Evolutionary conservation across 1,140 invertebrate species (phyloP), one percentile per base, ranked within the genome.

Genomic region (Drosophila carrolli): DNA sequence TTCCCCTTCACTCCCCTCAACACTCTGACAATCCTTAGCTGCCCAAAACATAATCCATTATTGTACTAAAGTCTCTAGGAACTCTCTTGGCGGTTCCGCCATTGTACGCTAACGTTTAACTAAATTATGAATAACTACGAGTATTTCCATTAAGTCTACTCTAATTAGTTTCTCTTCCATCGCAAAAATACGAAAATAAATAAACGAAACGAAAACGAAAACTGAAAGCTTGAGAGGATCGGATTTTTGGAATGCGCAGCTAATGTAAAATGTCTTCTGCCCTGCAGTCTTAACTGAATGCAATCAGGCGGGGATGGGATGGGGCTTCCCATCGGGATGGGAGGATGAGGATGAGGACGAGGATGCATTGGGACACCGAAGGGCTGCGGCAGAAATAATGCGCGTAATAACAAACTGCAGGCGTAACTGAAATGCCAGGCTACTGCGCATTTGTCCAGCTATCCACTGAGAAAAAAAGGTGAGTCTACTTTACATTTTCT

Each of bases 351-450:
- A 19, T 56, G 37, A 41, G 5, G 40, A 11, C 27, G 5, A 9
- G 40, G 55, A 46, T 48, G 56, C 41, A 46, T 44, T 63, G 65
- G 44, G 60, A 68, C 61, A 54, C 58, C 38, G 73, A 85, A 86
- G 82, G 82, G 82, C 72, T 81, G 65, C 47, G 29, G 82, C 78
- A 72, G 74, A 78, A 88, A 84, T 90, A 89, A 90, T 90, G 84
- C 81, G 84, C 77, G 74, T 90, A 89, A 89, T 89, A 89, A 89
- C 85, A 90, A 89, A 89, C 81, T 90, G 84, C 85, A 90, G 84
- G 84, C 84, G 84, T 89, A 90, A 84, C 85, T 90, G 81, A 89
- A 90, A 89, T 89, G 84, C 80, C 85, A 90, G 77, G 84, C 84
- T 89, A 89, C 84, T 89, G 84, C 85, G 80, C 85, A 84, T 88